Conservation (phyloP, 2,888 invertebrate species). For the Pristionchus exspectatus region DNA sequence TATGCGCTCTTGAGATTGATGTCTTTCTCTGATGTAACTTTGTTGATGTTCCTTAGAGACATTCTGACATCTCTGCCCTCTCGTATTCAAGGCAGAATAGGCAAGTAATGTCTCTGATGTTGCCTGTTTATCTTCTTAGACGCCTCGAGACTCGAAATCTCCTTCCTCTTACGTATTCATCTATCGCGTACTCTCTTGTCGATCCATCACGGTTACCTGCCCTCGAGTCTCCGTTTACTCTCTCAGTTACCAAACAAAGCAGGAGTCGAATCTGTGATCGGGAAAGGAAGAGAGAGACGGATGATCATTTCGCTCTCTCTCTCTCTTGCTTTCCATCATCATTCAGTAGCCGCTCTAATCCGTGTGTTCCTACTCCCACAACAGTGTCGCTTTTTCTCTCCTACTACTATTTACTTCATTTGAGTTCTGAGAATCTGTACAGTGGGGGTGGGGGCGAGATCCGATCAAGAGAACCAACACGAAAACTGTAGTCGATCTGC, state of each 20-base stretch:
- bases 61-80: neutral
- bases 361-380: neutral
- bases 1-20: constrained; percentile 12
- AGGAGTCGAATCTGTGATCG: constrained; percentile 33
- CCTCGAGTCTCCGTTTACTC: constrained; percentile 25
- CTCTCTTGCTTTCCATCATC: constrained; percentile 30
- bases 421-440: neutral
- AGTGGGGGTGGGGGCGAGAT: neutral
- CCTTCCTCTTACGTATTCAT: neutral
- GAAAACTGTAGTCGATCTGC: neutral
- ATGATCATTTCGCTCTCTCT: constrained; percentile 12
- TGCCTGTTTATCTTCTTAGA: too few relatives aligned
- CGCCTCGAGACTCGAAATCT: too few relatives aligned
- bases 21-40: neutral
- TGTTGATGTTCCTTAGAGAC: neutral
- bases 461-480: constrained; percentile 18
- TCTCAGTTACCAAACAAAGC: constrained; percentile 44
- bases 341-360: constrained; percentile 29
- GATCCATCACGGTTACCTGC: constrained; percentile 14
- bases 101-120: neutral
- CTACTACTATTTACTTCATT: neutral
- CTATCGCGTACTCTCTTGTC: neutral
- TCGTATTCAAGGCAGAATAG: neutral
- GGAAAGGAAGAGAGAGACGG: neutral
- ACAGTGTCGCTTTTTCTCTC: constrained; percentile 1